Evolutionary conservation across 2,113 vertebrate genomes (phyloP).

Genomic region (Ranitomeya imitator): DNA sequence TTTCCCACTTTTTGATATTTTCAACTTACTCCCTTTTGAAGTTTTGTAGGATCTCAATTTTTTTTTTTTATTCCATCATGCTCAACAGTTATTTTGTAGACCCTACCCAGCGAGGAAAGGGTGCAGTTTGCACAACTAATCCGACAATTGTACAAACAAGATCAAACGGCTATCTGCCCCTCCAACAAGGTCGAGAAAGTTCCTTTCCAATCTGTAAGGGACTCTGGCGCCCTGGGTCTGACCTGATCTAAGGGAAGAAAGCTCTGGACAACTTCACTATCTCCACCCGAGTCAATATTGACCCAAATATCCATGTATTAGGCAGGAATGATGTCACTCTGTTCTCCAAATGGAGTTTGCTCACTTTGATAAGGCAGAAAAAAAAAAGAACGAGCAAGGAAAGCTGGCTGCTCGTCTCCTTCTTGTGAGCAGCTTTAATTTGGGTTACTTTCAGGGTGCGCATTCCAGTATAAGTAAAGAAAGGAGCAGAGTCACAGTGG

Average conservation of each 20-base stretch:
- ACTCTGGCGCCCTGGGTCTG: conserved; percentile 39
- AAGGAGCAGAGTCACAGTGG: conserved; percentile 46
- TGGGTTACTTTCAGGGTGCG: conserved; percentile 19
- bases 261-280: conserved; percentile 1
- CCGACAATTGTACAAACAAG: conserved; percentile 44
- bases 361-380: conserved; percentile 53
- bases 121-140: conserved; percentile 44
- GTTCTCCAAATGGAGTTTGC: conserved; percentile 55
- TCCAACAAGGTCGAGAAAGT: conserved; percentile 48
- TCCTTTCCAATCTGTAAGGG: conserved; percentile 21
- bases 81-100: not conserved
- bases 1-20: not conserved
- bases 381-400: conserved; percentile 41
- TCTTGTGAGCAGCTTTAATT: conserved; percentile 41
- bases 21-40: not conserved
- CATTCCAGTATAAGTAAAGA: conserved; percentile 53
- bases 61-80: not conserved
- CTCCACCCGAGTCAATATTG: conserved; percentile 59
- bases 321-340: conserved; percentile 55
- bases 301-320: conserved; percentile 52
- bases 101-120: not conserved
- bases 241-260: conserved; percentile 50
- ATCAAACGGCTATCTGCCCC: conserved; percentile 44
- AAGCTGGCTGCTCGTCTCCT: not conserved
- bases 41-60: not conserved